Base-by-base conservation (phyloP, 2,113 vertebrate genomes). In the Podiceps cristatus region DNA sequence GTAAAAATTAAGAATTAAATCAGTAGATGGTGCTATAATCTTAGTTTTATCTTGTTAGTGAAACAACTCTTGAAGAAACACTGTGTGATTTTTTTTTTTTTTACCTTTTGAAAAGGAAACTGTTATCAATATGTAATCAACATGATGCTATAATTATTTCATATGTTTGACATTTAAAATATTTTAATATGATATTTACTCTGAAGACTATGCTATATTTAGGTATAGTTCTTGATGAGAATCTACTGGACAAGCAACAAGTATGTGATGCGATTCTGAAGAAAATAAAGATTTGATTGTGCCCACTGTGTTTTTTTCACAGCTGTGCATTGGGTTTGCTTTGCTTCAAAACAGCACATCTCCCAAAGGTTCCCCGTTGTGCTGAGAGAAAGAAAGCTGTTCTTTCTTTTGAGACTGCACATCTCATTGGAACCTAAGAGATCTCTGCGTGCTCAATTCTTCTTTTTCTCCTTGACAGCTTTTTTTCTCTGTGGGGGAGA, bases 11-110 rank as follows among this genome's bases (percentile, higher is more conserved):
- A 53, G 69, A 88, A 94, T 77, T 90, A 78, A 55, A 92, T 97
- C 98, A 98, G 97, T 98, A 98, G 98, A 81, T 98, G 98, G 98
- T 97, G 98, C 98, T 98, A 74, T 97, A 95, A 96, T 98, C 93
- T 97, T 96, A 97, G 82, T 86, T 98, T 98, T 98, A 81, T 66
- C 35, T 86, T 92, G 33, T 86, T 93, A 75, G 59, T 37, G 50
- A 45, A 73, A 52, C 28, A 62, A 52, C 18, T n/a, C 35, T 77
- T 44, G 49, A 91, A 92, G 29, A 29, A 74, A 40, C 56, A 16
- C 20, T 50, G 52, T 1, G 3, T 64, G 72, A 64, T 50, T 75
- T 89, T 96, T 95, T 60, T 71, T 37, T 37, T 97, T 92, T 86
- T 13, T 78, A 59, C 28, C 25, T 88, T 69, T 53, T 42, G 59